phyloP scores from a whole-genome alignment of 2,797 vertebrate genomes.

The Rhodeus uyekii region DNA sequence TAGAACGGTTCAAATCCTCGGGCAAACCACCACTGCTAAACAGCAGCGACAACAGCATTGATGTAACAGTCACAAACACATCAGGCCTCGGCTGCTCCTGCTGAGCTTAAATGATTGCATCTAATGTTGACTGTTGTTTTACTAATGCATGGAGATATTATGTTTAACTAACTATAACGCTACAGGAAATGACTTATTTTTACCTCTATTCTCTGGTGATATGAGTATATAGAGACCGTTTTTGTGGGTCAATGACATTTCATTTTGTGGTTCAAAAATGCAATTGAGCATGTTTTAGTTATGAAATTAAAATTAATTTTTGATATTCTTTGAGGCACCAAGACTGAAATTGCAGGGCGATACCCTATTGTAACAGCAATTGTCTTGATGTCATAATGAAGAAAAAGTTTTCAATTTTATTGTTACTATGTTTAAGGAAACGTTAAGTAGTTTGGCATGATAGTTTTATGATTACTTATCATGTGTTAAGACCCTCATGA shows the following conservation, averaged over 20 bases:
- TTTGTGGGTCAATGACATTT: not conserved
- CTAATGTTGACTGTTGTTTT: not conserved
- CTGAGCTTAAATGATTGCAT: not conserved
- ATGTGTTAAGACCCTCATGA: not conserved
- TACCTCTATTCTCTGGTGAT: not conserved
- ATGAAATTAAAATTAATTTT: not conserved
- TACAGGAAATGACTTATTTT: not conserved
- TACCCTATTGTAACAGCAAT: not conserved
- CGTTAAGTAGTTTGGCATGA: not conserved
- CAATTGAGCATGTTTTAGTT: not conserved
- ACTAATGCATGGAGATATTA: not conserved
- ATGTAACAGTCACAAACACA: slow-evolving; percentile 17
- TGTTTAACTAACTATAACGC: not conserved
- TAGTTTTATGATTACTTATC: not conserved
- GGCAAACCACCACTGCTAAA: not conserved
- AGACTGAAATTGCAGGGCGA: not conserved
- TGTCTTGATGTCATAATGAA: not conserved
- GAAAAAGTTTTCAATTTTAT: not conserved
- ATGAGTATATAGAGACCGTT: not conserved
- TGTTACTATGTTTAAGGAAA: not conserved
- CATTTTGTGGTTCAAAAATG: not conserved
- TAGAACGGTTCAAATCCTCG: slow-evolving; percentile 10
- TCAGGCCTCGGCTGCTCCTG: not conserved
- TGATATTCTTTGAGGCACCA: not conserved
- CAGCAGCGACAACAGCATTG: not conserved